These are phyloP conservation scores for Sminthurinus aureus DNA, from an alignment of 2,888 invertebrate genomes.

Conservation along the genomic window DNA sequence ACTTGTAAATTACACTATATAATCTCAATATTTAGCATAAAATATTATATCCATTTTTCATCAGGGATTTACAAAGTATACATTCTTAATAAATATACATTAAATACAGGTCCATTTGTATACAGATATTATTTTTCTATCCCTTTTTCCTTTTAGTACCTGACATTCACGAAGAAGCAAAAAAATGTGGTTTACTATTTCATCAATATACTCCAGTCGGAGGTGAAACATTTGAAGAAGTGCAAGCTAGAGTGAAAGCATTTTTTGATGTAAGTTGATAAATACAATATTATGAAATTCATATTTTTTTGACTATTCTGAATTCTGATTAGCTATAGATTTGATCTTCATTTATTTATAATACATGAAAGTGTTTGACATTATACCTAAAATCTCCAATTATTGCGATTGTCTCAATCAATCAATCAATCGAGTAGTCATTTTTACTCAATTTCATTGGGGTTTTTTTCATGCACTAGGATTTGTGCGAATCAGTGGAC, in stretches of 20 bases:
- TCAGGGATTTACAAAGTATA: too few relatives aligned
- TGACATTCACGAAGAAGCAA: slow-evolving; percentile 47
- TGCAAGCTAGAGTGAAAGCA: slow-evolving; percentile 32
- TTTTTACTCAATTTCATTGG: neutral
- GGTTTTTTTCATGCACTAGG: slow-evolving; percentile 29
- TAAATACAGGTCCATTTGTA: too few relatives aligned
- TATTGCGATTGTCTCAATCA: neutral
- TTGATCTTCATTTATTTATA: neutral
- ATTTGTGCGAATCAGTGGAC: slow-evolving; percentile 41
- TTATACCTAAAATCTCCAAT: too few relatives aligned
- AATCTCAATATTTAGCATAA: too few relatives aligned
- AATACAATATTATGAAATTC: neutral
- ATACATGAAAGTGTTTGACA: neutral
- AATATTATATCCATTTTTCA: too few relatives aligned
- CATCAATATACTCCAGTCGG: slow-evolving; percentile 48
- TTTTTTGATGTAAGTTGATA: slow-evolving; percentile 46
- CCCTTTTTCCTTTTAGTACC: slow-evolving; percentile 1
- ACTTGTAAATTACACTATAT: too few relatives aligned
- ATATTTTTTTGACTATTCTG: neutral
- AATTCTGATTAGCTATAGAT: neutral
- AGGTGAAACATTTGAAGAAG: slow-evolving; percentile 46
- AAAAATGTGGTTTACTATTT: slow-evolving; percentile 39
- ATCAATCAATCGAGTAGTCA: neutral
- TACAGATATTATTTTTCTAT: too few relatives aligned
- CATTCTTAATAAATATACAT: too few relatives aligned